These are phyloP conservation scores for Homalodisca vitripennis DNA, from an alignment of 1,140 invertebrate genomes.

Conservation along the genomic window DNA sequence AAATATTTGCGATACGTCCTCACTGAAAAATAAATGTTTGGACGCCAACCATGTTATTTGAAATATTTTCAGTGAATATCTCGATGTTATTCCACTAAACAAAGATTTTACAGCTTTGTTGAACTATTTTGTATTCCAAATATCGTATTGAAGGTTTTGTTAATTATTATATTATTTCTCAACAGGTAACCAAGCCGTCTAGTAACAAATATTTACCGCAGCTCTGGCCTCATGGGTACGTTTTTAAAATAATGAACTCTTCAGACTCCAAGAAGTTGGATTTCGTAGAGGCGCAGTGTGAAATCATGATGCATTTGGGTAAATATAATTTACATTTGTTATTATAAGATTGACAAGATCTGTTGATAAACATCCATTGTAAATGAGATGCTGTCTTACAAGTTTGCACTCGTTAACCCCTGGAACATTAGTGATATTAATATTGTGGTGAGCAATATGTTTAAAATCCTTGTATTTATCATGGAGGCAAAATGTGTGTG, in stretches of 20 bases:
- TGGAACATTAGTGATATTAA: background rate
- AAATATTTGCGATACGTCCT: no score
- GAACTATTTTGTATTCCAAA: background rate
- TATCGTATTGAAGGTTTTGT: background rate
- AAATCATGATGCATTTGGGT: constrained; percentile 11
- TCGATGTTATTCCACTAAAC: background rate
- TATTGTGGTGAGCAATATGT: background rate
- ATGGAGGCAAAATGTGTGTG: no score
- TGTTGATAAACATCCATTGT: background rate
- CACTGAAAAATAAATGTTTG: no score
- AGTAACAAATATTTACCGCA: background rate
- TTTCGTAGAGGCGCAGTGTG: constrained; percentile 13
- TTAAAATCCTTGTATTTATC: background rate
- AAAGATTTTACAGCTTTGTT: background rate
- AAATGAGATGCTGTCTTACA: background rate
- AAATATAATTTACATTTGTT: background rate
- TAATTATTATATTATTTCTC: background rate
- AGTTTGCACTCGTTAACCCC: background rate
- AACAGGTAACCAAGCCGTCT: background rate
- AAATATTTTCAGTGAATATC: background rate
- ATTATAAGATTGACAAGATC: background rate
- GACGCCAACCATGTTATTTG: no score
- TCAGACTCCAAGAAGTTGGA: constrained; percentile 10
- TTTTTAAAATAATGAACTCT: background rate
- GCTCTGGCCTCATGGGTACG: background rate